Evolutionary conservation across 2,113 vertebrate species (phyloP).

Genomic region (Noctilio leporinus): DNA sequence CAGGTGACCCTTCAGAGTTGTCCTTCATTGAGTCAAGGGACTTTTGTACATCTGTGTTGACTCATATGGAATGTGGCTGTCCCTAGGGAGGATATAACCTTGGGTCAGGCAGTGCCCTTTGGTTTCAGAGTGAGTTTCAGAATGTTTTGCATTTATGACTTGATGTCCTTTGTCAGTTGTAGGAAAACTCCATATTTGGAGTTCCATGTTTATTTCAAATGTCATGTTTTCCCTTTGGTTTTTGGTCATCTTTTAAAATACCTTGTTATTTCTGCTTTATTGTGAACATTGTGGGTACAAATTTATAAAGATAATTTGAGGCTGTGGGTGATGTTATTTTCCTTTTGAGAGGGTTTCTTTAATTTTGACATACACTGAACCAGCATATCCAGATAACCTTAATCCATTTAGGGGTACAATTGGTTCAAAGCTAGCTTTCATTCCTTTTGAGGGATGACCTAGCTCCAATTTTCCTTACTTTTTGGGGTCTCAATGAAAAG

Average conservation of each 20-base stretch:
- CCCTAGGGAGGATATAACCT: background rate
- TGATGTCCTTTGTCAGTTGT: background rate
- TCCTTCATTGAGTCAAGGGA: background rate
- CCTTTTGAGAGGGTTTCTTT: background rate
- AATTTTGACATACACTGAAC: background rate
- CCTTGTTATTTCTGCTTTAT: background rate
- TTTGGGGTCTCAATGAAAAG: background rate
- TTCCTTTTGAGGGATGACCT: background rate
- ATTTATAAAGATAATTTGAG: background rate
- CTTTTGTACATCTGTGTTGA: background rate
- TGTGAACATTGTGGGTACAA: background rate
- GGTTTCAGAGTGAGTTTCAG: background rate
- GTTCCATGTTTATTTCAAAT: background rate
- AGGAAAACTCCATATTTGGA: background rate
- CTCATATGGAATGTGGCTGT: background rate
- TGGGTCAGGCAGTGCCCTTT: background rate
- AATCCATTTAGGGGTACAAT: background rate
- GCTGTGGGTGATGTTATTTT: background rate
- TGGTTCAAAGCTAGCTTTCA: background rate
- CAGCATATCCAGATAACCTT: background rate
- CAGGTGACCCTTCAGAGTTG: background rate
- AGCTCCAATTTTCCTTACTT: background rate
- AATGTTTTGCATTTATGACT: background rate
- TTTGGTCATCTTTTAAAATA: background rate
- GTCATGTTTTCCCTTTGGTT: background rate